phyloP scores from a whole-genome alignment of 2,113 vertebrate species.

The Cyanoliseus patagonus region DNA sequence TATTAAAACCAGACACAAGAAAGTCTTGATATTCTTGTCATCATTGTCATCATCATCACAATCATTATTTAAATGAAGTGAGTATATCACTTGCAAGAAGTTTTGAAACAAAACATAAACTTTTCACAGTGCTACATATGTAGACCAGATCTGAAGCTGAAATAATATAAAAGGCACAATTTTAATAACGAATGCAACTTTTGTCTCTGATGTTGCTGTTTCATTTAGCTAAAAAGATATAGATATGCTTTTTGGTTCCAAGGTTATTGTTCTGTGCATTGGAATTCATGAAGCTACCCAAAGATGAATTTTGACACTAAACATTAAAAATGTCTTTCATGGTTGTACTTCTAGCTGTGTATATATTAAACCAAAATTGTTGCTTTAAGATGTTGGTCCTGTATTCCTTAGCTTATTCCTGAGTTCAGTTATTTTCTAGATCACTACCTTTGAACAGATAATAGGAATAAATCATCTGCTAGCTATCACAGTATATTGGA shows the following conservation, averaged over 20 bases:
- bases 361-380: background rate
- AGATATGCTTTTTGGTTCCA: background rate
- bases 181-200: background rate
- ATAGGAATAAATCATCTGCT: background rate
- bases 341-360: background rate
- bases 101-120: background rate
- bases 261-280: background rate
- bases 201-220: background rate
- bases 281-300: background rate
- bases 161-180: background rate
- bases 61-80: background rate
- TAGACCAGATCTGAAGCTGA: background rate
- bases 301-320: background rate
- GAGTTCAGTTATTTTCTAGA: background rate
- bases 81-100: background rate
- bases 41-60: background rate
- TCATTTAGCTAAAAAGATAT: background rate
- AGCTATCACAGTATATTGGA: background rate
- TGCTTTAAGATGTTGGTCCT: background rate
- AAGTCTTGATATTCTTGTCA: background rate
- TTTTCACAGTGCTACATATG: background rate
- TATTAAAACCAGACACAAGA: background rate
- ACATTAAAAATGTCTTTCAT: background rate
- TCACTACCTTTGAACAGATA: background rate
- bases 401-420: background rate